Evolutionary conservation across 2,888 invertebrate genomes (phyloP).

Genomic region (Alloplasta piceator): DNA sequence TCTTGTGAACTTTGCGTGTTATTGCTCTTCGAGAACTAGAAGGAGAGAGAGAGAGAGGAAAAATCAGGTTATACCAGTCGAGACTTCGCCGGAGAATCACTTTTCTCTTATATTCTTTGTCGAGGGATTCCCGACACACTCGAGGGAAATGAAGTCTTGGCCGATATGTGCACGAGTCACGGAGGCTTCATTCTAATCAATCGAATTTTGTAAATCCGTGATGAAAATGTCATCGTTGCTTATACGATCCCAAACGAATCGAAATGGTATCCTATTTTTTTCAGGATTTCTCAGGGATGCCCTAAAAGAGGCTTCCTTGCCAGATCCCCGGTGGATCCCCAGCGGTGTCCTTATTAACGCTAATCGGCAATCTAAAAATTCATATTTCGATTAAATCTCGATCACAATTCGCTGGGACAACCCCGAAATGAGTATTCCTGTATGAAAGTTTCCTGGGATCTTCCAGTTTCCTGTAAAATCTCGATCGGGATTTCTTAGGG

Average conservation of each 20-base stretch:
- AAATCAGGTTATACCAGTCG: conserved; percentile 10
- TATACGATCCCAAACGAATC: neutral
- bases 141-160: conserved; percentile 32
- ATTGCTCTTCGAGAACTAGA: conserved; percentile 8
- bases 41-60: conserved; percentile 2
- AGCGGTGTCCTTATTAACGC: too few species aligned
- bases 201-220: conserved; percentile 12
- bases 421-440: too few species aligned
- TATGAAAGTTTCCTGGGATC: too few species aligned
- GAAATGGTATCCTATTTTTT: too few species aligned
- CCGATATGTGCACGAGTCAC: neutral
- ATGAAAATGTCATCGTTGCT: neutral
- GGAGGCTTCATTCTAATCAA: conserved; percentile 20
- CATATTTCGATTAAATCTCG: too few species aligned
- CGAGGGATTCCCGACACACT: conserved; percentile 40
- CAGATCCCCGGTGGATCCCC: too few species aligned
- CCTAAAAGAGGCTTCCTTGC: too few species aligned
- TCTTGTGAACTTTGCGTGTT: conserved; percentile 7
- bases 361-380: too few species aligned
- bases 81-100: conserved; percentile 38
- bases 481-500: too few species aligned
- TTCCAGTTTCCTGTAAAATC: too few species aligned
- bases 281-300: too few species aligned
- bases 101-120: conserved; percentile 19
- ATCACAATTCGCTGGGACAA: too few species aligned